Conservation (phyloP, 1,140 invertebrate species). For the Drosophila ohnishii region DNA sequence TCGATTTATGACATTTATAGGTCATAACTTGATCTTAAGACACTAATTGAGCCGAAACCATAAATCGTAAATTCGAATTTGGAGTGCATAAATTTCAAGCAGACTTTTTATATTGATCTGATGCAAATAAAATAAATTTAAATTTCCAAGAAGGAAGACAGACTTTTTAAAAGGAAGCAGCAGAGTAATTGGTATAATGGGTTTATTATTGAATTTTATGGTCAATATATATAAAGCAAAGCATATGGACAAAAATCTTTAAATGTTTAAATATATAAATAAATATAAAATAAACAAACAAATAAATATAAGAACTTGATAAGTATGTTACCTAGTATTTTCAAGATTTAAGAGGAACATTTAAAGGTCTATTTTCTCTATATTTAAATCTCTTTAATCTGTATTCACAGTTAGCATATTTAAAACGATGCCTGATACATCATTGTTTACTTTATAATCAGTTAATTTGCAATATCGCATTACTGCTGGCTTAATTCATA, state of each 20-base stretch:
- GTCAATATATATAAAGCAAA: not conserved
- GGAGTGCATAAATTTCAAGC: conserved; percentile 40
- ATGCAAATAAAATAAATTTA: conserved; percentile 19
- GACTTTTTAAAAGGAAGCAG: not conserved
- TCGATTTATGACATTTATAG: conserved; percentile 27
- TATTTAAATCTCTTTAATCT: not conserved
- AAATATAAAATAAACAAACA: not conserved
- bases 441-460: not conserved
- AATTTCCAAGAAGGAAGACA: conserved; percentile 4
- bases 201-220: not conserved
- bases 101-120: not conserved
- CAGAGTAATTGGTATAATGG: conserved; percentile 1
- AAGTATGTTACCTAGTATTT: not conserved
- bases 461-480: not conserved
- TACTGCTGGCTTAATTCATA: not conserved
- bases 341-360: not conserved
- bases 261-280: too few species aligned
- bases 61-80: conserved; percentile 49
- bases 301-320: not conserved
- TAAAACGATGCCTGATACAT: not conserved
- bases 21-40: conserved; percentile 48
- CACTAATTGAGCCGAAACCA: conserved; percentile 24
- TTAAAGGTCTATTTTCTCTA: not conserved
- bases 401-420: not conserved
- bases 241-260: not conserved